Conservation (phyloP, 2,797 vertebrate genomes). For the Bradypodion pumilum region DNA sequence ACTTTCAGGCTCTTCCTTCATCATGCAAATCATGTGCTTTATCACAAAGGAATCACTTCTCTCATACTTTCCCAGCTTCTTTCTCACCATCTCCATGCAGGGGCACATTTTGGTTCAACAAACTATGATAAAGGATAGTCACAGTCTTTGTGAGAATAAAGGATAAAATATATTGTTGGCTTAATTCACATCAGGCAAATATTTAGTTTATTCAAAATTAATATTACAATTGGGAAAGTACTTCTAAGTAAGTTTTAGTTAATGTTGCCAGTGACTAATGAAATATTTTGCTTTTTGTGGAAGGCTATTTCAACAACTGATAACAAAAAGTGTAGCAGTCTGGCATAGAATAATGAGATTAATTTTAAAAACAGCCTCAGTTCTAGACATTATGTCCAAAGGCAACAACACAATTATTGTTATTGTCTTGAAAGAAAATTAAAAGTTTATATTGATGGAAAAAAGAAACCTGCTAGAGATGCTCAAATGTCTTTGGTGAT, state of each 20-base stretch:
- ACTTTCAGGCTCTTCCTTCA: neutral
- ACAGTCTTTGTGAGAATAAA: neutral
- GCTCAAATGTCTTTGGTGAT: slow-evolving; percentile 51
- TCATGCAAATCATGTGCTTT: neutral
- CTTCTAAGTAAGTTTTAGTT: slow-evolving; percentile 57
- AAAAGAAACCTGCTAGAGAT: slow-evolving; percentile 34
- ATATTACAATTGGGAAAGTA: slow-evolving; percentile 43
- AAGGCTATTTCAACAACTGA: slow-evolving; percentile 58
- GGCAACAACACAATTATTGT: slow-evolving; percentile 57
- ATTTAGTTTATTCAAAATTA: slow-evolving; percentile 45
- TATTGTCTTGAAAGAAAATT: slow-evolving; percentile 50
- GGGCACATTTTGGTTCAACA: neutral
- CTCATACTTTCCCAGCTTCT: neutral
- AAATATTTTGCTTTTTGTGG: slow-evolving; percentile 54
- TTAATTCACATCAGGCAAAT: neutral
- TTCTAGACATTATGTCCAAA: slow-evolving; percentile 60
- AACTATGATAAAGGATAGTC: neutral
- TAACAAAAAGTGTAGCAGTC: slow-evolving; percentile 43
- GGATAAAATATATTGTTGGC: neutral
- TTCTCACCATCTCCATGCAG: neutral
- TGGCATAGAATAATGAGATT: slow-evolving; percentile 67
- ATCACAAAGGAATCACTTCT: too few relatives aligned
- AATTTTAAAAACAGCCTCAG: slow-evolving; percentile 54
- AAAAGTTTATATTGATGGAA: slow-evolving; percentile 52
- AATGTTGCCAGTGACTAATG: slow-evolving; percentile 52